Base-by-base conservation (phyloP, 1,140 invertebrate species). In the Pomphorhynchus laevis region DNA sequence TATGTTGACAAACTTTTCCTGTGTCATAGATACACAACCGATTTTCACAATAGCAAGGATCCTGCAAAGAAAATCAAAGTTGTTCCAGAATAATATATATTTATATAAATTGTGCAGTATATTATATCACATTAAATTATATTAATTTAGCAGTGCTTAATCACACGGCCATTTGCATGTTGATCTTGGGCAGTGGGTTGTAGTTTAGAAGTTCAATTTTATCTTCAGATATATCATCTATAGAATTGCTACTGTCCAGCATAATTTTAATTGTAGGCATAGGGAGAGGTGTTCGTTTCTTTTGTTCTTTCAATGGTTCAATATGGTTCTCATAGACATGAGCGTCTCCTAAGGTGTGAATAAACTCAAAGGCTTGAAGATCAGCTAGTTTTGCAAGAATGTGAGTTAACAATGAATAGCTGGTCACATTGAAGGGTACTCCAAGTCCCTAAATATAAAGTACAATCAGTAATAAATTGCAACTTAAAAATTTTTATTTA, bases 161-260 rank as follows among this genome's bases (percentile, higher is more conserved):
- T n/a, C n/a, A n/a, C n/a, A n/a, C n/a, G n/a, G 86, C 79, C 84
- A 95, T 91, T 50, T 72, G 63, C 82, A 95, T 91, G 40, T 65
- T 62, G 47, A 98, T 74, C 57, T 73, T 76, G 2, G 71, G 67
- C 57, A 91, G 67, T 6, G 80, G 76, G 42, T 79, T 67, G 53
- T 98, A 98, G 42, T 64, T 69, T 44, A 68, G 62, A 5, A 98
- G 53, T 48, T 74, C 64, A 58, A 95, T 79, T 62, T 93, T 77
- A 41, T 77, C 70, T 48, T 63, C 64, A 40, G 63, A 68, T 52
- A 95, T 95, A 51, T 86, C 73, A 48, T 89, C 74, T 48, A 93
- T 84, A 11, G n/a, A 12, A 14, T 23, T 29, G 11, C 33, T 34
- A 24, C 29, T 12, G 6, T 38, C 20, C 27, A 69, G 57, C 48